phyloP scores from a whole-genome alignment of 1,140 invertebrate genomes.

The Venturia canescens region DNA sequence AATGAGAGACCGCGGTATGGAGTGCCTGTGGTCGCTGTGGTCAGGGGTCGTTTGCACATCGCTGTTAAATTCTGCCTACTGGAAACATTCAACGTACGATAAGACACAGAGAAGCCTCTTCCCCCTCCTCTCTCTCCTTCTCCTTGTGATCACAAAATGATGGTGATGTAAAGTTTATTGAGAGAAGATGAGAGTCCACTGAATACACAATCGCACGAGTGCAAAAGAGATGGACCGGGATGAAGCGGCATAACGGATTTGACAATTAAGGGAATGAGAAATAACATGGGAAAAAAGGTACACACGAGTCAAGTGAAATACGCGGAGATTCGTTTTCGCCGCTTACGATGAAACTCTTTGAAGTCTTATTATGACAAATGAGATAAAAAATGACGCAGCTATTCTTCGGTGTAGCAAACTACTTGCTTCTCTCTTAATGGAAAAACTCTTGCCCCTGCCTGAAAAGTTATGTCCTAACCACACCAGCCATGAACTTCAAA shows the following conservation, averaged over 20 bases:
- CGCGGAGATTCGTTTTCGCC: background rate
- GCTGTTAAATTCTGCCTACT: background rate
- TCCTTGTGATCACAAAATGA: background rate
- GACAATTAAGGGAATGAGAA: background rate
- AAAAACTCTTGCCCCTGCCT: conserved; percentile 5
- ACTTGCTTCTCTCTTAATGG: background rate
- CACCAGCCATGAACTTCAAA: background rate
- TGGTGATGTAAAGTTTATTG: conserved; percentile 27
- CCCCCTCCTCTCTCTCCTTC: no score
- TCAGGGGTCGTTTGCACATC: conserved; percentile 35
- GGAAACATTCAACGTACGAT: conserved; percentile 31
- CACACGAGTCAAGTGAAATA: background rate
- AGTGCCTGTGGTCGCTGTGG: conserved; percentile 36
- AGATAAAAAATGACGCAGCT: background rate
- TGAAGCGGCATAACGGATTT: background rate
- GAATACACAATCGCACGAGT: background rate
- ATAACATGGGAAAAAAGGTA: background rate
- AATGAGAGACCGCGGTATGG: conserved; percentile 30
- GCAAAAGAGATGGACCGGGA: background rate
- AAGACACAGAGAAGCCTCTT: background rate
- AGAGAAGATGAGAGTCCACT: conserved; percentile 20
- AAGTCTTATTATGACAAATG: conserved; percentile 18
- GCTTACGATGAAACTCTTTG: conserved; percentile 10
- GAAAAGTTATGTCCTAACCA: background rate
- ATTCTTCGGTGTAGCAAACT: background rate